These are phyloP conservation scores for Lepidochitona cinerea DNA, from an alignment of 2,888 invertebrate genomes.

Conservation along the genomic window DNA sequence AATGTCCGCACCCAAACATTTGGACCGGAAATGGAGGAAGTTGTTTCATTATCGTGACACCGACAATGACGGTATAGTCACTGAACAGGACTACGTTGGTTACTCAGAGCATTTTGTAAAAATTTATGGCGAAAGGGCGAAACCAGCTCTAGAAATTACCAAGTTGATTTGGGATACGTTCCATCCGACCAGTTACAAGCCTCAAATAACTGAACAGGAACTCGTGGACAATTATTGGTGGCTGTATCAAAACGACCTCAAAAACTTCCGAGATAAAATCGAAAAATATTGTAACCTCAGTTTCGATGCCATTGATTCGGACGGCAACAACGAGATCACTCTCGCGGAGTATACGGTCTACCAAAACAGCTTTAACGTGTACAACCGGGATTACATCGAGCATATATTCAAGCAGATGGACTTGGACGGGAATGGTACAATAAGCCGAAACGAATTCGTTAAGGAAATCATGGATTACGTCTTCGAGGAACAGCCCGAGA, in stretches of 20 bases:
- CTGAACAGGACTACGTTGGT: neutral
- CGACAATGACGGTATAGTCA: neutral
- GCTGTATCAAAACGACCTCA: neutral
- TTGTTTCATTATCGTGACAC: slow-evolving; percentile 2
- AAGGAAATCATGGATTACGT: neutral
- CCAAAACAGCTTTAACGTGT: neutral
- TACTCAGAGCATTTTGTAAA: neutral
- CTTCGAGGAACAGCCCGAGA: neutral
- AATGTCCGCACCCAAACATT: too few relatives aligned
- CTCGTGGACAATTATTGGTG: neutral
- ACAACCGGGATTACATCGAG: neutral
- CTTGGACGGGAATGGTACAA: neutral
- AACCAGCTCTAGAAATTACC: neutral
- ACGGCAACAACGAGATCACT: neutral
- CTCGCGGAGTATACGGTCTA: neutral
- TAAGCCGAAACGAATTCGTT: neutral
- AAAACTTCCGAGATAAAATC: neutral
- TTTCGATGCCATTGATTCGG: neutral
- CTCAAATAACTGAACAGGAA: neutral
- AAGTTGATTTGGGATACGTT: neutral
- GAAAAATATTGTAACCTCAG: neutral
- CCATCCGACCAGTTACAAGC: neutral
- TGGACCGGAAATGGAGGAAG: neutral
- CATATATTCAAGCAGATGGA: neutral
- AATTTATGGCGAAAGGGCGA: neutral